phyloP scores from a whole-genome alignment of 2,888 invertebrate species.

The Nephrotoma appendiculata region DNA sequence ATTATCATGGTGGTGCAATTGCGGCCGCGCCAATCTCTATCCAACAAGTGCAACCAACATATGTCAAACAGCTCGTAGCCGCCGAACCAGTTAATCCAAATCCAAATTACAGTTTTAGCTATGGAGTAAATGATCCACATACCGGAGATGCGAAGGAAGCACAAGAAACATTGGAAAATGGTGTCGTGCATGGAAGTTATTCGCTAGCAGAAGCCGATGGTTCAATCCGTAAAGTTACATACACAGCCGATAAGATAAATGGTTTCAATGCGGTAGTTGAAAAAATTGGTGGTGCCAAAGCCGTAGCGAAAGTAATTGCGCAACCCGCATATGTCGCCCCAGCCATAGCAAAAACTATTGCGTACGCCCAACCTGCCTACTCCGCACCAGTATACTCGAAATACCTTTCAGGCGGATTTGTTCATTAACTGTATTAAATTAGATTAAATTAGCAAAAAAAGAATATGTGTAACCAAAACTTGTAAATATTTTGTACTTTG shows the following conservation, averaged over 20 bases:
- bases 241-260: slow-evolving; percentile 49
- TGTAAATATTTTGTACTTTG: neutral
- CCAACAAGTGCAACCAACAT: slow-evolving; percentile 8
- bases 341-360: slow-evolving; percentile 19
- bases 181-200: slow-evolving; percentile 49
- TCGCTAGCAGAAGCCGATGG: slow-evolving; percentile 49
- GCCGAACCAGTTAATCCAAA: slow-evolving; percentile 33
- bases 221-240: slow-evolving; percentile 44
- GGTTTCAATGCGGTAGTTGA: slow-evolving; percentile 54
- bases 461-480: neutral
- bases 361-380: slow-evolving; percentile 23
- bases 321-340: neutral
- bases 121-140: slow-evolving; percentile 43
- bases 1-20: slow-evolving; percentile 11
- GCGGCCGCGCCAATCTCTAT: slow-evolving; percentile 6
- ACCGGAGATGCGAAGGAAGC: slow-evolving; percentile 44
- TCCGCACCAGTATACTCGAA: slow-evolving; percentile 17
- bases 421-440: neutral
- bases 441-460: neutral
- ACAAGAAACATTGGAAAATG: slow-evolving; percentile 40
- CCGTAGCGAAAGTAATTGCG: slow-evolving; percentile 5
- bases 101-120: slow-evolving; percentile 40
- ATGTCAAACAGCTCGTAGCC: slow-evolving; percentile 14
- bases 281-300: slow-evolving; percentile 28
- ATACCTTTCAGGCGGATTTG: neutral